phyloP scores from a whole-genome alignment of 1,140 invertebrate genomes.

The Cydia fagiglandana region DNA sequence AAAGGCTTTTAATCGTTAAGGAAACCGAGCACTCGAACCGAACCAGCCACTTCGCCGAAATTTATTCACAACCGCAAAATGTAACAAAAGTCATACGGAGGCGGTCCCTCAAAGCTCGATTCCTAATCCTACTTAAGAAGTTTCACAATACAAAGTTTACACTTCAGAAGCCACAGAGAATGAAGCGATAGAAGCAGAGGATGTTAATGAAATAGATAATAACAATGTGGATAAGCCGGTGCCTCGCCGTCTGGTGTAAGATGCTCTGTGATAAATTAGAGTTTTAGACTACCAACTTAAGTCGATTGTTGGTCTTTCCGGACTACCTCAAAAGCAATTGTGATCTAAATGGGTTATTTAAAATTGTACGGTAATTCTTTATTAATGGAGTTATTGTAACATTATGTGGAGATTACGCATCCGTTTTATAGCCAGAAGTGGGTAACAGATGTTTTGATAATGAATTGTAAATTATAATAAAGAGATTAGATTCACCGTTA shows the following conservation, averaged over 20 bases:
- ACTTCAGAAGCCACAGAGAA: constrained; percentile 47
- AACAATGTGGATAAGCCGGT: constrained; percentile 53
- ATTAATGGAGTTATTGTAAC: constrained; percentile 22
- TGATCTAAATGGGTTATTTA: constrained; percentile 29
- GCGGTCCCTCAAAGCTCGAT: constrained; percentile 36
- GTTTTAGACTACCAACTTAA: constrained; percentile 21
- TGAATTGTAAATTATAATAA: constrained; percentile 11
- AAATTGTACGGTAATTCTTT: constrained; percentile 25
- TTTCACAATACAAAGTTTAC: constrained; percentile 56
- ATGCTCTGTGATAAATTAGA: constrained; percentile 29
- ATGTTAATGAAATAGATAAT: constrained; percentile 61
- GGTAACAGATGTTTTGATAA: constrained; percentile 30
- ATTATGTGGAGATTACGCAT: constrained; percentile 27
- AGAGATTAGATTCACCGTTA: constrained; percentile 2
- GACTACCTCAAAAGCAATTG: constrained; percentile 22
- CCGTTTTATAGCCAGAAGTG: constrained; percentile 4
- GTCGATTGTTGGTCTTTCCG: constrained; percentile 24
- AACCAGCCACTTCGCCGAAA: constrained; percentile 11
- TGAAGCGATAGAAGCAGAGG: constrained; percentile 40
- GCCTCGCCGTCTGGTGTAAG: constrained; percentile 54
- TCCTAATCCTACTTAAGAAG: constrained; percentile 61
- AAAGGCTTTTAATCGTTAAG: constrained; percentile 38
- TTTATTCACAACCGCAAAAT: constrained; percentile 14
- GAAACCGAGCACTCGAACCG: constrained; percentile 33
- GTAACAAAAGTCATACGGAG: constrained; percentile 22